Percentiles rank a stretch among this genome's conserved stretches.
These are phyloP conservation scores for Oscarella lobularis DNA, from an alignment of 37 sponge, comb jelly and placozoan species.

Conservation along the genomic window DNA sequence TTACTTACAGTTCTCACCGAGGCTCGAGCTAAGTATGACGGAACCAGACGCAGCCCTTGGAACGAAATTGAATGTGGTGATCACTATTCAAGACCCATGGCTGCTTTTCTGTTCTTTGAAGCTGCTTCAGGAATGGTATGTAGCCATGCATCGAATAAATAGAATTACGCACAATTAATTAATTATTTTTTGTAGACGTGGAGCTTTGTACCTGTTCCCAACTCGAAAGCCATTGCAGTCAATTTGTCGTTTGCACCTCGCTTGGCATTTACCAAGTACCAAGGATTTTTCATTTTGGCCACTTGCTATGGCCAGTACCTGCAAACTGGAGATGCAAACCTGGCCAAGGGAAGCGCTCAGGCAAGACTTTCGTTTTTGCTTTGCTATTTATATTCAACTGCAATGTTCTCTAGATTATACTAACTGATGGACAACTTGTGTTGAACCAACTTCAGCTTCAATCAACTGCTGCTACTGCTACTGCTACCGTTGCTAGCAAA, in stretches of 20 bases:
- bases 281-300: conserved; percentile 5
- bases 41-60: conserved; percentile 16
- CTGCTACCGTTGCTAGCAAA: not conserved
- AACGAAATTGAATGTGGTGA: conserved; percentile 21
- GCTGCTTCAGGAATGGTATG: conserved; percentile 12
- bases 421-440: not conserved
- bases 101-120: conserved; percentile 9
- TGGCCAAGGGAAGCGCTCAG: not conserved
- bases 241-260: conserved; percentile 5
- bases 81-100: conserved; percentile 16
- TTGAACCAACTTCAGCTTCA: not conserved
- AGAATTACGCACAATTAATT: not conserved
- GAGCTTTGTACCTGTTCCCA: not conserved
- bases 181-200: not conserved
- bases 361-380: not conserved
- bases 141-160: not conserved
- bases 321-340: conserved; percentile 6
- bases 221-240: not conserved
- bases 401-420: not conserved
- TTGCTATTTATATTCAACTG: not conserved
- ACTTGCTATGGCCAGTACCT: conserved; percentile 12
- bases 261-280: not conserved
- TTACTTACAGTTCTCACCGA: conserved; percentile 10
- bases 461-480: not conserved
- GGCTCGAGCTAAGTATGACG: conserved; percentile 15